Evolutionary conservation across 1,140 invertebrate species (phyloP), one percentile per base, ranked within the genome.

Genomic region (Trinorchestia longiramus): DNA sequence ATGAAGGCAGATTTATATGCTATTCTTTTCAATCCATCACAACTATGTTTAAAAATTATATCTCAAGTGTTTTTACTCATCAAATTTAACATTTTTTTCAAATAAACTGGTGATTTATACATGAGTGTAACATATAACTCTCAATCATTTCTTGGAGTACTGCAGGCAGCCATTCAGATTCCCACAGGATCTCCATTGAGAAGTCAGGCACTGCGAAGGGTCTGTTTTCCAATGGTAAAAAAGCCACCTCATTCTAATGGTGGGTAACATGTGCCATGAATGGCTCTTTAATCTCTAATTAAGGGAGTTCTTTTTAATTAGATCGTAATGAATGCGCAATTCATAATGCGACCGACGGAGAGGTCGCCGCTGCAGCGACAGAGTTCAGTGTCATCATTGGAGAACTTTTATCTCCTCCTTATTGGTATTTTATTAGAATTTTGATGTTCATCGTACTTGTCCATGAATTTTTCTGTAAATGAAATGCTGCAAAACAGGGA

Each of bases 251-350:
- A 42, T 90, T 43, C 88, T 90, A 90, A 90, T 90, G 88, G 88
- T 15, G 88, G n/a, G 88, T 43, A 43, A 90, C 88, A 90, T 90
- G 88, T 90, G 88, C 88, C 15, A 90, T 90, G 88, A 90, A 90
- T 90, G 88, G 43, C 88, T 90, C 88, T 43, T 90, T 90, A 90
- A 90, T 41, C 88, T 43, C 88, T 42, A 90, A 90, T 43, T 90
- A 15, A 90, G n/a, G 88, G 88, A 90, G 88, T 90, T 77, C 62
- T 77, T 90, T 90, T 90, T 90, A 90, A 90, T 90, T 41, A 90
- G 88, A 90, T 77, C 62, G 62, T 77, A 77, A 77, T 77, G 62
- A 77, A 77, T 11, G 62, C 62, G 62, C 62, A 23, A 77, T 77
- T 77, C 62, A 77, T 77, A 77, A 77, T 77, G 62, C 62, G 15